Evolutionary conservation across 2,113 vertebrate genomes (phyloP).

Genomic region (Limnothrissa miodon): DNA sequence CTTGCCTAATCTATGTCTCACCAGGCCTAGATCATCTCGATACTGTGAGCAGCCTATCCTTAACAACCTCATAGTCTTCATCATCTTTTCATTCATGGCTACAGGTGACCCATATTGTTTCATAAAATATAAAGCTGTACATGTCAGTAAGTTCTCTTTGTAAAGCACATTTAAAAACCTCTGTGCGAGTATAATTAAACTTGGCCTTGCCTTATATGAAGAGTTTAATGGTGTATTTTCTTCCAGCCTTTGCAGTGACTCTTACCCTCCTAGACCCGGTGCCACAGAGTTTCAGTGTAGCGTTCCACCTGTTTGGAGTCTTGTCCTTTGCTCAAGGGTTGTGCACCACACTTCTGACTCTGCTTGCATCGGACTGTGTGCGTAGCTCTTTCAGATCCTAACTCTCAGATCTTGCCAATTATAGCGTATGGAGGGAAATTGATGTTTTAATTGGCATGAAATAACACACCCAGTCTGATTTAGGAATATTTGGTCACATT

Average conservation of each 20-base stretch:
- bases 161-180: not conserved
- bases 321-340: slow-evolving; percentile 72
- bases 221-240: not conserved
- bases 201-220: not conserved
- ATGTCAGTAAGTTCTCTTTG: not conserved
- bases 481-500: not conserved
- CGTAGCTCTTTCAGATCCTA: slow-evolving; percentile 51
- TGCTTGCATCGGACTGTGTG: slow-evolving; percentile 73
- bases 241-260: slow-evolving; percentile 70
- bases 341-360: slow-evolving; percentile 67
- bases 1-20: not conserved
- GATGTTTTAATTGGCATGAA: not conserved
- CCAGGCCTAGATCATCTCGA: slow-evolving; percentile 66
- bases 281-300: slow-evolving; percentile 60
- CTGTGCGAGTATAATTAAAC: too few relatives aligned
- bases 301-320: slow-evolving; percentile 69
- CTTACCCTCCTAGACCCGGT: slow-evolving; percentile 68
- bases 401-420: not conserved
- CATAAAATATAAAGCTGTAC: not conserved
- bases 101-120: slow-evolving; percentile 55
- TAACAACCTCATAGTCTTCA: slow-evolving; percentile 64
- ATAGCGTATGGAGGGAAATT: not conserved
- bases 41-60: slow-evolving; percentile 72
- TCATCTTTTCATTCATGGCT: slow-evolving; percentile 66
- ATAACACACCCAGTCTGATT: not conserved